Evolutionary conservation across 1,140 invertebrate species (phyloP).

Genomic region (Akabosia matsudoensis): DNA sequence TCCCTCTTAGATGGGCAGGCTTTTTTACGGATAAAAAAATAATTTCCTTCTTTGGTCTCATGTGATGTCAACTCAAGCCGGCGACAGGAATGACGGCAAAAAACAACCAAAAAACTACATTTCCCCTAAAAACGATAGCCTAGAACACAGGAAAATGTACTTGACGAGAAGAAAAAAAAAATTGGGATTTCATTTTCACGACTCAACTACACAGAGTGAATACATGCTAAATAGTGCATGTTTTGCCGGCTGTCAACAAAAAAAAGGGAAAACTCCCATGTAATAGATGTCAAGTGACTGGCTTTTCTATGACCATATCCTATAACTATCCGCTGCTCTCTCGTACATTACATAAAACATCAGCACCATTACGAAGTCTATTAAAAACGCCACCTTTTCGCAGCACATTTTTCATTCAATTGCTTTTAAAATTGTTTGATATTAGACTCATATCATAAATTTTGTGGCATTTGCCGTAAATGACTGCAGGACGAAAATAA

Average conservation of each 20-base stretch:
- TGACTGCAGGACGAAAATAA: no score
- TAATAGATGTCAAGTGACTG: conserved; percentile 4
- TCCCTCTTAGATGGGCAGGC: neutral
- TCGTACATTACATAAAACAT: neutral
- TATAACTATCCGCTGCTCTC: neutral
- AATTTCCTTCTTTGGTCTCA: conserved; percentile 13
- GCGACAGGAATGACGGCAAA: conserved; percentile 4
- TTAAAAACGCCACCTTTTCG: no score
- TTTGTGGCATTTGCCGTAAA: neutral
- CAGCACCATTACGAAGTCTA: neutral
- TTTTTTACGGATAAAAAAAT: conserved; percentile 12
- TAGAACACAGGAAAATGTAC: no score
- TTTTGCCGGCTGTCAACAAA: conserved; percentile 2
- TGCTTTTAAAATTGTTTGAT: neutral
- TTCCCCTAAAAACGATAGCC: no score
- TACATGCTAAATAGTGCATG: neutral
- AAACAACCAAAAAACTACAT: neutral
- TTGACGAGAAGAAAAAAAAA: neutral
- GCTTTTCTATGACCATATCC: neutral
- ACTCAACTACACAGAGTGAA: neutral
- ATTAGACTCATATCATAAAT: neutral
- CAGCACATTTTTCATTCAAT: neutral
- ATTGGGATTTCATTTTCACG: neutral
- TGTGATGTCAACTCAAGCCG: conserved; percentile 20
- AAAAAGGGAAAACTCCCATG: neutral